Evolutionary conservation across 2,888 invertebrate species (phyloP).

Genomic region (Myopa testacea): DNA sequence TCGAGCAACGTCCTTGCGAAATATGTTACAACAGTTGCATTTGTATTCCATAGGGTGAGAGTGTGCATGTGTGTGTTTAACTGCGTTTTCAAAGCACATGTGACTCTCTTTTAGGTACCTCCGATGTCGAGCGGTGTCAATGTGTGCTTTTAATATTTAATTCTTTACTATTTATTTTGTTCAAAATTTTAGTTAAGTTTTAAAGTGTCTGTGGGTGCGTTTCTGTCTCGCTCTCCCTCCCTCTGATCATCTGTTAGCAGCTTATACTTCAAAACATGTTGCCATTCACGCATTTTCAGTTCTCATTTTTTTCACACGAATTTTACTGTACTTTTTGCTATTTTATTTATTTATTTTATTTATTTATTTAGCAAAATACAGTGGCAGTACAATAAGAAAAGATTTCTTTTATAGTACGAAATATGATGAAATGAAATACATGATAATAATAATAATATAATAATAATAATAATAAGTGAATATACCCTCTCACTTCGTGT

Average conservation of each 20-base stretch:
- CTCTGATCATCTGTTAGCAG: too few species aligned
- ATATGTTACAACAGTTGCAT: too few species aligned
- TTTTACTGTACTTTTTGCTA: neutral
- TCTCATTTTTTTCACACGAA: neutral
- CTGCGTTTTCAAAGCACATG: neutral
- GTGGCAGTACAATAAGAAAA: too few species aligned
- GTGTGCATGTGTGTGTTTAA: constrained; percentile 7
- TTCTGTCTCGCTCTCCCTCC: neutral
- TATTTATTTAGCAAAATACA: too few species aligned
- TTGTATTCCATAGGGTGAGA: neutral
- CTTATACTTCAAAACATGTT: constrained; percentile 14
- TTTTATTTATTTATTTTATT: too few species aligned
- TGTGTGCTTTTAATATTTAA: neutral
- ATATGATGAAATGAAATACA: too few species aligned
- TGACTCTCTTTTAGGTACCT: neutral
- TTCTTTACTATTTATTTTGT: neutral
- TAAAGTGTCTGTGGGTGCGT: neutral
- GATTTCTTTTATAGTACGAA: too few species aligned
- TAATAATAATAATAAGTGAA: too few species aligned
- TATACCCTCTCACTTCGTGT: too few species aligned
- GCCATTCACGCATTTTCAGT: neutral
- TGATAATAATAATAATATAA: too few species aligned
- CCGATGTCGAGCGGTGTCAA: neutral
- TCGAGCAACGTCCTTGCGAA: constrained; percentile 25
- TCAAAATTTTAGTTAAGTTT: too few species aligned